Percentiles rank a stretch among this genome's conserved stretches.
Evolutionary conservation across 2,888 invertebrate species (phyloP).

Genomic region (Terebella lapidaria): DNA sequence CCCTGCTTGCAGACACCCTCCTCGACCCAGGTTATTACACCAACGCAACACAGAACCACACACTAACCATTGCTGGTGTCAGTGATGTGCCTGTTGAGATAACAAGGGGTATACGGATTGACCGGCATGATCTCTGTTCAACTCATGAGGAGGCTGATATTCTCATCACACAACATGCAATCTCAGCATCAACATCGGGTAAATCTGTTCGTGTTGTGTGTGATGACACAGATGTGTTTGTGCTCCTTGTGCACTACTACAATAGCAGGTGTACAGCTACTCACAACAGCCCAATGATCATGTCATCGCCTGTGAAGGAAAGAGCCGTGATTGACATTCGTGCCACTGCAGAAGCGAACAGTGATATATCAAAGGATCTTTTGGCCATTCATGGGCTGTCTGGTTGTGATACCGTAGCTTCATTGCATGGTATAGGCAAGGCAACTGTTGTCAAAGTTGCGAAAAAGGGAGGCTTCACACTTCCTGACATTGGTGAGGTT

Average conservation of each 20-base stretch:
- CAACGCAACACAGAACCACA: conserved; percentile 6
- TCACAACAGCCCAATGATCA: conserved; percentile 8
- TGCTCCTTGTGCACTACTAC: conserved; percentile 9
- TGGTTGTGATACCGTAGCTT: neutral
- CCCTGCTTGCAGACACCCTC: conserved; percentile 5
- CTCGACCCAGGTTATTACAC: conserved; percentile 1
- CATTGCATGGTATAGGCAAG: conserved; percentile 11
- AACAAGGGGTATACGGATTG: conserved; percentile 4
- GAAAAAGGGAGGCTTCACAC: conserved; percentile 2
- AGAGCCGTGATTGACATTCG: conserved; percentile 5
- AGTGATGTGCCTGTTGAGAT: conserved; percentile 2
- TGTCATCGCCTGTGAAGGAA: conserved; percentile 8
- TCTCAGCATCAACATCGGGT: neutral
- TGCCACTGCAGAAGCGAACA: conserved; percentile 8
- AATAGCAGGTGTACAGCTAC: neutral
- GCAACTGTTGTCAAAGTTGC: conserved; percentile 3
- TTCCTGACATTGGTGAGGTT: conserved; percentile 2
- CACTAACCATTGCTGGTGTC: neutral
- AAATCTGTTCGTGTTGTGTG: conserved; percentile 2
- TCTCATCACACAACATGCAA: conserved; percentile 8
- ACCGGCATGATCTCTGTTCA: conserved; percentile 4
- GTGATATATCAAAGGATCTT: neutral
- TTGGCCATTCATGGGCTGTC: conserved; percentile 1
- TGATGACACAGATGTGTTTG: conserved; percentile 11
- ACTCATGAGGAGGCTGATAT: conserved; percentile 3